Evolutionary conservation across 2,797 vertebrate species (phyloP), one percentile per base, ranked within the genome.

Genomic region (Pseudomugil tenellus): DNA sequence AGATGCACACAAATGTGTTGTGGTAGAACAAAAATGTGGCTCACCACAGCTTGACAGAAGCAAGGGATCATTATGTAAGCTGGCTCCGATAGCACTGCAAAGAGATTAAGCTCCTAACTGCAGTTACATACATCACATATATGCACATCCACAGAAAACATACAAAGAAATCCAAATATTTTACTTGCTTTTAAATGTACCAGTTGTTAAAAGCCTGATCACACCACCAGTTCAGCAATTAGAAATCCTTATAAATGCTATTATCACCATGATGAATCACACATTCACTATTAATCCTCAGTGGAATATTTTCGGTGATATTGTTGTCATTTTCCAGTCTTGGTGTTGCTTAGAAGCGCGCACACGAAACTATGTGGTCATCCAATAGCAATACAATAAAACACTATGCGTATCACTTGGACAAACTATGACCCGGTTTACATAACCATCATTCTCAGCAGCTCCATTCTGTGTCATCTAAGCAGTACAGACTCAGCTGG

Each of bases 361-460:
- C 21, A n/a, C 1, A 62, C 76, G 67, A 74, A 81, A 76, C 43
- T 11, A 26, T 57, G 21, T 5, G 41, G 66, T 52, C 58, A 43
- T 28, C 63, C 63, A 31, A 12, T 21, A 37, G 59, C 23, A 58
- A 53, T 6, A 57, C 48, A 64, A 49, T 12, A 34, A 46, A n/a
- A 57, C 34, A 58, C 39, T 64, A 26, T 74, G 28, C 28, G 51
- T 62, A 52, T 65, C 81, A 77, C 52, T 81, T 61, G 68, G 78
- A 75, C 73, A 80, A 86, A 74, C 63, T 63, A 23, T 80, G 80
- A 80, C 62, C 70, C 48, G 43, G 46, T 60, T 86, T 87, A 70
- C 51, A 21, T 76, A 87, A 84, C 26, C 57, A 3, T 70, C 71
- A 43, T 68, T 57, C 72, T 62, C 62, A 56, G 74, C 72, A n/a